These are phyloP conservation scores for Homalodisca vitripennis DNA, from an alignment of 1,140 invertebrate genomes.

Conservation along the genomic window DNA sequence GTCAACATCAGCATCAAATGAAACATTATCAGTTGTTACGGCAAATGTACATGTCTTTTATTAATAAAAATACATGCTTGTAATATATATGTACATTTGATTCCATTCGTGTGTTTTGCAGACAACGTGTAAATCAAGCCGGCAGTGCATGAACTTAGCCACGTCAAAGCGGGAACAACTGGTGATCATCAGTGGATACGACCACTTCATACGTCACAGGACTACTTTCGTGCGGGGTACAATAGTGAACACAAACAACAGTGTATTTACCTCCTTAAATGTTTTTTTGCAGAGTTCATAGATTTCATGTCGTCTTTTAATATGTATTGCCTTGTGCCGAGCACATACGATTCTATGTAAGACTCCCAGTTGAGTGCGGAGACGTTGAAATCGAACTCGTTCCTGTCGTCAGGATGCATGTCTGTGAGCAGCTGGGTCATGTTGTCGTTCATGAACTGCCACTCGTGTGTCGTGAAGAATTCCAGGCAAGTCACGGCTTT, in stretches of 20 bases:
- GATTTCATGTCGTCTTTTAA: constrained; percentile 81
- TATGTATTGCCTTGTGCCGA: constrained; percentile 80
- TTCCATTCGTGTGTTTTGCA: too few species aligned
- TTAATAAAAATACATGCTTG: too few species aligned
- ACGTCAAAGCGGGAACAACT: too few species aligned
- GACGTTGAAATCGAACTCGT: constrained; percentile 70
- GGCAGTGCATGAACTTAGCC: too few species aligned
- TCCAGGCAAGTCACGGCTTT: constrained; percentile 69
- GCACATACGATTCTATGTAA: constrained; percentile 81
- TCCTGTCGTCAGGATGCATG: constrained; percentile 62
- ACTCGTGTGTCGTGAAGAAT: constrained; percentile 78
- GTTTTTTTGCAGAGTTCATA: constrained; percentile 69
- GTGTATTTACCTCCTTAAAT: constrained; percentile 62
- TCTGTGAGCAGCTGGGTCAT: constrained; percentile 59
- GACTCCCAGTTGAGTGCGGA: constrained; percentile 78
- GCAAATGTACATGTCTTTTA: too few species aligned
- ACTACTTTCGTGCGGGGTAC: too few species aligned
- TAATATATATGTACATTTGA: too few species aligned
- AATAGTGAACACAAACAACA: constrained; percentile 8
- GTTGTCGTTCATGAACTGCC: constrained; percentile 78
- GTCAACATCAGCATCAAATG: too few species aligned
- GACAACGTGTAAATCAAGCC: too few species aligned
- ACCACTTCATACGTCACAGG: too few species aligned
- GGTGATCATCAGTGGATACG: too few species aligned
- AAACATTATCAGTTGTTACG: too few species aligned